These are phyloP conservation scores for Papilio demoleus DNA, from an alignment of 2,888 invertebrate genomes.

Conservation along the genomic window DNA sequence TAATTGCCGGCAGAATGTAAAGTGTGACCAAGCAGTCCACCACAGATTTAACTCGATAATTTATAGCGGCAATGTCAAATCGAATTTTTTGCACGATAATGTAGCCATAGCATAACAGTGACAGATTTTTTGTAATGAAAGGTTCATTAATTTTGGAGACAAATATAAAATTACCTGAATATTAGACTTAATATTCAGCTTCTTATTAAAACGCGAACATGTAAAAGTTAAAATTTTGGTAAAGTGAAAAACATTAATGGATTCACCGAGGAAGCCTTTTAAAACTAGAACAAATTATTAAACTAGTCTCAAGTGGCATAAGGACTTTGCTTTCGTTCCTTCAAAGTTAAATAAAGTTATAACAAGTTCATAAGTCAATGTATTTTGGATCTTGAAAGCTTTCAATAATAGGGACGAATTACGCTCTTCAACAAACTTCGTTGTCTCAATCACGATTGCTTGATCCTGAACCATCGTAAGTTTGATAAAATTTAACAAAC, in stretches of 20 bases:
- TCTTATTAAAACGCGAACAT: too few species aligned
- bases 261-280: conserved; percentile 17
- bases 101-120: too few species aligned
- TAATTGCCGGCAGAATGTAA: too few species aligned
- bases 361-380: conserved; percentile 21
- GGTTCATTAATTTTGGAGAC: too few species aligned
- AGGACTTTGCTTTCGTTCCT: conserved; percentile 17
- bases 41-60: too few species aligned
- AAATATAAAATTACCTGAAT: too few species aligned
- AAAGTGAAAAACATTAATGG: not conserved
- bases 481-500: not conserved
- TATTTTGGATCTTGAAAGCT: conserved; percentile 21
- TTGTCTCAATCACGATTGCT: not conserved
- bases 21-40: too few species aligned
- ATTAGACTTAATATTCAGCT: too few species aligned
- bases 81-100: too few species aligned
- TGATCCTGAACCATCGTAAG: not conserved
- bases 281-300: conserved; percentile 29
- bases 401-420: not conserved
- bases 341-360: conserved; percentile 22
- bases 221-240: not conserved
- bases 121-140: too few species aligned
- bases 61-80: too few species aligned
- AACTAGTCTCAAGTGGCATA: conserved; percentile 22
- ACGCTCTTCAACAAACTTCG: not conserved